Base-by-base conservation (phyloP, 2,888 invertebrate genomes). In the Drosophila macrospina region DNA sequence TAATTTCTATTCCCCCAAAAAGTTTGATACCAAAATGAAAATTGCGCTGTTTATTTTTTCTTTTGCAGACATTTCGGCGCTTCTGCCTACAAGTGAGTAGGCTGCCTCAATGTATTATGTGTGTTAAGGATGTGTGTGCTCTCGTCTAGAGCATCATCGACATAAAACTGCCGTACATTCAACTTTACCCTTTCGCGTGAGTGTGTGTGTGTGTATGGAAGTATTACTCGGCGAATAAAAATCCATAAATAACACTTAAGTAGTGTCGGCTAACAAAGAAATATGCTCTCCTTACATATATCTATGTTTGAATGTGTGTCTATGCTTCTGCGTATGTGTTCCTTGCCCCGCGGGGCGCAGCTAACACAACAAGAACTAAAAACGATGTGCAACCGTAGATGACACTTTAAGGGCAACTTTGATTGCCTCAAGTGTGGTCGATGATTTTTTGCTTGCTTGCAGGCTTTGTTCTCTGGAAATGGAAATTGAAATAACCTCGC, bases 191-290 rank as follows among this genome's bases (percentile, higher is more conserved):
- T 69, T 77, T 55, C 30, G 30, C 28, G 48, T 39, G n/a, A 62
- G 39, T 26, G 51, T 36, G n/a, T 24, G 34, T 45, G 28, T 24
- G 32, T 57, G 44, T 36, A 15, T 47, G 26, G 47, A 47, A 50
- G 64, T 60, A 34, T 37, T 56, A 61, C 63, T 63, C 59, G 41
- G 60, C 52, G 54, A 26, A 66, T 56, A 65, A 69, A 67, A 67
- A 61, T 80, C 75, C 84, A 78, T 83, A 83, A 82, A 79, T 80
- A 67, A 80, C 72, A 74, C 65, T 77, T 69, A 69, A 64, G 69
- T 54, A 61, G 74, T 72, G 61, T 34, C 63, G 55, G 78, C 70
- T 64, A 76, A 78, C 76, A 78, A 74, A 67, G 70, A 76, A 78
- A 74, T 70, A 78, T 78, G 78, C 50, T 45, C 56, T 56, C 5